Percentiles rank a stretch among this genome's conserved stretches.
Evolutionary conservation across 2,797 vertebrate genomes (phyloP).

Genomic region (Notoglanidium macrostoma): DNA sequence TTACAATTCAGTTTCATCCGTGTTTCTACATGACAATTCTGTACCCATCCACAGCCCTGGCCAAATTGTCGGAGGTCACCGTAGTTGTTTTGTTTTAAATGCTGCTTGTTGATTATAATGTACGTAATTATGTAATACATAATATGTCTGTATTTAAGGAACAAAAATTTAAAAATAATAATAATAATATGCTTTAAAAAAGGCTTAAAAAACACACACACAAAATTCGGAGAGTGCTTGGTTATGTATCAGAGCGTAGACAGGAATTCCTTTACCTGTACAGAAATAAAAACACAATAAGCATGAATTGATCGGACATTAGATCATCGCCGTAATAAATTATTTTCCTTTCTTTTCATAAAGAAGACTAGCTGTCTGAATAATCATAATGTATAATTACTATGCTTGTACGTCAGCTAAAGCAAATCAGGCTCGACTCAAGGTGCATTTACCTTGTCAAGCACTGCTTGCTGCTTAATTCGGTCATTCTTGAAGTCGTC

Average conservation of each 20-base stretch:
- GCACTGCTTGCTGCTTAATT: constrained; percentile 78
- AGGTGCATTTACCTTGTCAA: constrained; percentile 72
- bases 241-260: constrained; percentile 43
- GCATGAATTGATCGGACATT: neutral
- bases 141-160: neutral
- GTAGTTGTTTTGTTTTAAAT: neutral
- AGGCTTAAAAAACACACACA: neutral
- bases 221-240: neutral
- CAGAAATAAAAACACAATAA: neutral
- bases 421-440: neutral
- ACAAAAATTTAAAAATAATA: neutral
- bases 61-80: neutral
- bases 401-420: neutral
- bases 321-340: neutral
- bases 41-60: too few relatives aligned
- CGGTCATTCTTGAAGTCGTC: constrained; percentile 83
- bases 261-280: constrained; percentile 70
- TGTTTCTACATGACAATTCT: neutral
- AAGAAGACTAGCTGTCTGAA: too few relatives aligned
- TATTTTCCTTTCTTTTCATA: neutral
- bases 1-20: constrained; percentile 14
- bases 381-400: neutral
- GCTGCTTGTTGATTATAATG: neutral
- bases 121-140: neutral
- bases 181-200: neutral